Evolutionary conservation across 2,113 vertebrate genomes (phyloP), one percentile per base, ranked within the genome.

Genomic region (Trachemys scripta): DNA sequence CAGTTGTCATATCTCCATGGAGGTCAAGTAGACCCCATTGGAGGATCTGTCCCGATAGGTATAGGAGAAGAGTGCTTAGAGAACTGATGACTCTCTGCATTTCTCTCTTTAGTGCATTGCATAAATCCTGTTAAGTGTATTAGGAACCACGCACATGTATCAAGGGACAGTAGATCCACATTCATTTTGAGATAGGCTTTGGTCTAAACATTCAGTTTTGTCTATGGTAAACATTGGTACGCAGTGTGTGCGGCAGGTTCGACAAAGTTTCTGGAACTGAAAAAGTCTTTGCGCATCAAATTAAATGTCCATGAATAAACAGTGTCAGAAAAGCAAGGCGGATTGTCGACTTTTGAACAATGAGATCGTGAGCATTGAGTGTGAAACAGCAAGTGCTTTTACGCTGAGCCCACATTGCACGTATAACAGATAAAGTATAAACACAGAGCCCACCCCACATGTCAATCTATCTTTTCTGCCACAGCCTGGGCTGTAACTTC

Each of bases 101-200:
- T 76, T 76, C 42, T 45, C 24, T 76, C 24, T 47, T 27, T 76
- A 45, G 24, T 76, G 42, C 42, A 1, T 76, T 76, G 22, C 72
- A 76, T 25, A 76, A 76, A 24, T 27, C 42, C 72, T 45, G 42
- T 13, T 45, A 76, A 5, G 72, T 10, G 56, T 57, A 57, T 27
- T 57, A 57, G 56, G 13, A 42, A 42, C 9, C 42, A 42, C 3
- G 1, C 19, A 24, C 38, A 20, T 42, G n/a, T 42, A 75, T 42
- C 69, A 25, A 22, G 38, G 22, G 9, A 25, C 22, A 75, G 12
- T 38, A 42, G 69, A 22, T 3, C 22, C 38, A 24, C 47, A 78
- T 92, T 75, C 90, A 35, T 92, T 94, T 91, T 91, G 85, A 95
- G 90, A 79, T 54, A 13, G 88, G 53, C 50, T 11, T 53, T 51